phyloP scores from a whole-genome alignment of 1,140 invertebrate species.

The Geopemphigus sp. region DNA sequence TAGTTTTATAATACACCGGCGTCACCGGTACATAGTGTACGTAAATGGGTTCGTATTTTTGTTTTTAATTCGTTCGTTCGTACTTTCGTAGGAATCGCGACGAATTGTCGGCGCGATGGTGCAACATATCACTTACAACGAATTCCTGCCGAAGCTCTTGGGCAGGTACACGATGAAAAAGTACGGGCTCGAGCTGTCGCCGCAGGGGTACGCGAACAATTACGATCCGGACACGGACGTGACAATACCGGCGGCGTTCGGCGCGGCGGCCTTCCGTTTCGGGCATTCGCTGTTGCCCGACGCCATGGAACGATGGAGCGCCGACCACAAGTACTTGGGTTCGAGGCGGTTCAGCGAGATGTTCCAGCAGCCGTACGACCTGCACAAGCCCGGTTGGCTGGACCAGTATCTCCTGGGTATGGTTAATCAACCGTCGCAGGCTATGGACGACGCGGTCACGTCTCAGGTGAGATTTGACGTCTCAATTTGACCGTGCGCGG shows the following conservation, averaged over 20 bases:
- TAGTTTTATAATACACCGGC: too few relatives aligned
- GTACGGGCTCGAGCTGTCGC: constrained; percentile 77
- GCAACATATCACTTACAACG: constrained; percentile 85
- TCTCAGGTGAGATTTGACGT: constrained; percentile 59
- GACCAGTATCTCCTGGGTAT: constrained; percentile 76
- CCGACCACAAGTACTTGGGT: constrained; percentile 51
- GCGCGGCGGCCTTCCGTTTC: constrained; percentile 65
- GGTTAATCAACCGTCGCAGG: constrained; percentile 73
- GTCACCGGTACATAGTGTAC: too few relatives aligned
- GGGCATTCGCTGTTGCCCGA: constrained; percentile 62
- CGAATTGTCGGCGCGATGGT: constrained; percentile 78
- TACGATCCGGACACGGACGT: constrained; percentile 67
- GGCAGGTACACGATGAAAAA: constrained; percentile 57
- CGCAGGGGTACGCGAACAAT: constrained; percentile 56
- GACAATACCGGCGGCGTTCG: constrained; percentile 65
- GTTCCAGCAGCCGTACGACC: constrained; percentile 61
- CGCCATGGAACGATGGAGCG: constrained; percentile 52
- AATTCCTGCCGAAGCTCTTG: constrained; percentile 83
- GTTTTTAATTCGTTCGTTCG: neutral
- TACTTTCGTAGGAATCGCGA: constrained; percentile 69
- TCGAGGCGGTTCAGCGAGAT: constrained; percentile 53
- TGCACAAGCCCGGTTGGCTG: constrained; percentile 69
- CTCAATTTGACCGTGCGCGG: too few relatives aligned
- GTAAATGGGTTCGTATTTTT: too few relatives aligned
- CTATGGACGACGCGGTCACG: constrained; percentile 77